A percentile compares a stretch with the other conserved stretches of the same genome.
Evolutionary conservation across 2,797 vertebrate genomes (phyloP).

Genomic region (Myotis vivesi): DNA sequence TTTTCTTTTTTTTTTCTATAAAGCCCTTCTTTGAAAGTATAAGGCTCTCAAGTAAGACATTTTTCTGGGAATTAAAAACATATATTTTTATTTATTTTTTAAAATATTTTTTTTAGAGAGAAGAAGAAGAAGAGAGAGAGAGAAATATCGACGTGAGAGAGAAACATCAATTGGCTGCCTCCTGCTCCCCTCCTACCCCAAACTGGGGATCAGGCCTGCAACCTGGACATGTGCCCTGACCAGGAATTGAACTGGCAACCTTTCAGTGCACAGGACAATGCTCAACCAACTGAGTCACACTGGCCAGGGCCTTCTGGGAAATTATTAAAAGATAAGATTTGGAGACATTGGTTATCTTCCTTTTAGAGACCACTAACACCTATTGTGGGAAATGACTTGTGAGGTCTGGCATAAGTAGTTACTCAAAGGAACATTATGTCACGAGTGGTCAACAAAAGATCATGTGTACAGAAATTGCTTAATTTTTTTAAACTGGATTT

Average conservation of each 20-base stretch:
- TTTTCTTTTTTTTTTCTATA: neutral
- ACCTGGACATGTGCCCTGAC: neutral
- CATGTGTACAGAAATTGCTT: neutral
- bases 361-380: neutral
- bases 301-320: neutral
- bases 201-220: neutral
- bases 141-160: neutral
- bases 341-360: neutral
- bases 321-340: neutral
- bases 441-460: neutral
- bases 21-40: neutral
- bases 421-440: neutral
- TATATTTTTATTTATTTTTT: neutral
- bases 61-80: neutral
- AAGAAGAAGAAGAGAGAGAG: no score
- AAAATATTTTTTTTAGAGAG: neutral
- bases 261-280: neutral
- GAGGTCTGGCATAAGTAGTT: neutral
- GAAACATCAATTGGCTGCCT: neutral
- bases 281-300: neutral
- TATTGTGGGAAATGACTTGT: neutral
- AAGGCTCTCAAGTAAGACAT: neutral
- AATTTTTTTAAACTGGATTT: conserved; percentile 27
- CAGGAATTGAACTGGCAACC: neutral
- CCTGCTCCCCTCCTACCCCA: neutral